Evolutionary conservation across 1,140 invertebrate genomes (phyloP), one percentile per base, ranked within the genome.

Genomic region (Zaprionus kolodkinae): DNA sequence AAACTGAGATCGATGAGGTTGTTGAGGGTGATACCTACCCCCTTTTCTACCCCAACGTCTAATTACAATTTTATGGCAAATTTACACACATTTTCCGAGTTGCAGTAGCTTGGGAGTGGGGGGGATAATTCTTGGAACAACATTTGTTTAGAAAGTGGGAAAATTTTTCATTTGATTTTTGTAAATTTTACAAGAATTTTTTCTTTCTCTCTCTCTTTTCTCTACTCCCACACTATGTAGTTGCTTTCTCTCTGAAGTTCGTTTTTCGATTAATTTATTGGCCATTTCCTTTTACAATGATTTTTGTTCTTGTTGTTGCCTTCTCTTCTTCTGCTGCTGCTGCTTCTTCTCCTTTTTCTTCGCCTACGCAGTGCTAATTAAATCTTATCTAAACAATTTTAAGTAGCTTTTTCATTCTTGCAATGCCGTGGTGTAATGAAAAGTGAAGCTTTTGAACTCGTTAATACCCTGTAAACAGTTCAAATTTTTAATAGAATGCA

Each of bases 361-460:
- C 48, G 27, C 48, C 62, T 67, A 71, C 52, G 56, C 61, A 65
- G 77, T 45, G 38, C 50, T 61, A 74, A 79, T 79, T 75, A 70
- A 80, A 80, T 79, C 72, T 80, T 80, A 80, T 80, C 72, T 76
- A 71, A 80, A 59, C 72, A 76, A 76, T 81, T 80, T 80, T 59
- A 66, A 66, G 72, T 66, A 71, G 63, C 55, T 56, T 66, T 78
- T 13, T 72, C 27, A 30, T 78, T 78, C 13, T 63, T 78, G 77
- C 48, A 38, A 57, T 67, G 43, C 25, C 69, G 25, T n/a, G 61
- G 43, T 36, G 52, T 56, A 52, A 66, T 21, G 11, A 30, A 57
- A 45, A 15, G 27, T 30, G 27, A 15, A 35, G 6, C 33, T 9
- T 9, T 9, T 9, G 7, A 35, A 9, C 33, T 9, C 4, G 10